phyloP scores from a whole-genome alignment of 2,797 vertebrate species.

The Xenentodon cancila region DNA sequence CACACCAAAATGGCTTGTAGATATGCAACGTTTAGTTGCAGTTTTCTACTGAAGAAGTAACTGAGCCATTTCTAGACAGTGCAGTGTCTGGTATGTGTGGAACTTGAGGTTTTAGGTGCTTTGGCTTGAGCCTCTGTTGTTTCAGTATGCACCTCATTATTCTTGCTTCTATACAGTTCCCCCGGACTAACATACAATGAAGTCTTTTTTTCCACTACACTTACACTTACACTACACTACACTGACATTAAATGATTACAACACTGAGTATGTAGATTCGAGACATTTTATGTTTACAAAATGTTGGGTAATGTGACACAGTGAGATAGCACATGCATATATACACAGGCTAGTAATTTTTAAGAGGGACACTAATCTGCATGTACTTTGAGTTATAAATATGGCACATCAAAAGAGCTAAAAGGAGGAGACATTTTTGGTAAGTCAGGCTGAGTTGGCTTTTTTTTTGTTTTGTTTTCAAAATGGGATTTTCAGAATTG shows the following conservation, averaged over 20 bases:
- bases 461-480: constrained; percentile 20
- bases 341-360: constrained; percentile 1
- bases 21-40: constrained; percentile 3
- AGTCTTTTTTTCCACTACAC: constrained; percentile 15
- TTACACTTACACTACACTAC: too few species aligned
- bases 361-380: background rate
- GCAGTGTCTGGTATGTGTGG: constrained; percentile 26
- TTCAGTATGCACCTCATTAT: constrained; percentile 13
- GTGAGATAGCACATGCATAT: too few species aligned
- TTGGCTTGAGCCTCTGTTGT: background rate
- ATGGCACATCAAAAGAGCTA: background rate
- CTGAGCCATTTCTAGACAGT: constrained; percentile 1
- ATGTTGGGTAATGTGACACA: background rate
- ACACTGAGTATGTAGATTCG: constrained; percentile 1
- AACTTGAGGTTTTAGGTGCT: constrained; percentile 15
- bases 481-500: constrained; percentile 59
- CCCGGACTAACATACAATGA: background rate
- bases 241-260: constrained; percentile 33
- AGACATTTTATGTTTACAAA: constrained; percentile 30
- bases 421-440: background rate
- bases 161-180: constrained; percentile 10
- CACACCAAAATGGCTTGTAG: background rate
- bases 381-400: constrained; percentile 2
- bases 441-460: constrained; percentile 10
- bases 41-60: background rate